Percentiles rank a stretch among this genome's conserved stretches.
Conservation (phyloP, 2,797 vertebrate genomes). For the Clarias platycephalus region DNA sequence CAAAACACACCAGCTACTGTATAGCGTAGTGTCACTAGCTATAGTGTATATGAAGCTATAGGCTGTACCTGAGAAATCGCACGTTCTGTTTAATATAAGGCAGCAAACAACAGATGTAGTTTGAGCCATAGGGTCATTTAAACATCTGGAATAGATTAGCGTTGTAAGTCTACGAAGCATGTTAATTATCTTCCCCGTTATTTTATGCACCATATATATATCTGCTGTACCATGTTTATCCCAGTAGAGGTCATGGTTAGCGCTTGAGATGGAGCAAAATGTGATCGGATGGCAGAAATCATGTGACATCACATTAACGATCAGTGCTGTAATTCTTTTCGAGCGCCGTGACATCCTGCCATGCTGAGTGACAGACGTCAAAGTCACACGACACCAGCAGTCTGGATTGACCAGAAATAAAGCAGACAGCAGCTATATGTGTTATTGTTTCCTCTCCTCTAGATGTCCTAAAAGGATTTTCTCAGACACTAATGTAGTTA, state of each 20-base stretch:
- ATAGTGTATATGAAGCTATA: not conserved
- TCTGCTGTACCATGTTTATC: not conserved
- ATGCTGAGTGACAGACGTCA: not conserved
- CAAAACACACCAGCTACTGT: not conserved
- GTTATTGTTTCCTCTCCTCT: not conserved
- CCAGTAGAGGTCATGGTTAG: constrained; percentile 43
- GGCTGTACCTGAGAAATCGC: not conserved
- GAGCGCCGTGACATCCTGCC: not conserved
- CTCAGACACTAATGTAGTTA: constrained; percentile 5
- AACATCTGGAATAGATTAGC: not conserved
- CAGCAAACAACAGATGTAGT: not conserved
- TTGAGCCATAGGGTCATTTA: not conserved
- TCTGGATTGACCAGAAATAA: not conserved
- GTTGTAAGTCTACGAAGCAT: not conserved
- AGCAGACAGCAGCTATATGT: not conserved
- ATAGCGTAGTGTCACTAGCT: too few relatives aligned
- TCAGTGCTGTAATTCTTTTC: constrained; percentile 1
- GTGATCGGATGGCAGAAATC: not conserved
- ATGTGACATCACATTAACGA: not conserved
- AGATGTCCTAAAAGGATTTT: constrained; percentile 16
- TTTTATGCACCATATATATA: not conserved
- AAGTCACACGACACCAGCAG: not conserved
- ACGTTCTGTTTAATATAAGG: not conserved
- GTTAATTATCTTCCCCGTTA: not conserved
- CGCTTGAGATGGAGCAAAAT: not conserved